Conservation (phyloP, 2,888 invertebrate species). For the Seira musarum region DNA sequence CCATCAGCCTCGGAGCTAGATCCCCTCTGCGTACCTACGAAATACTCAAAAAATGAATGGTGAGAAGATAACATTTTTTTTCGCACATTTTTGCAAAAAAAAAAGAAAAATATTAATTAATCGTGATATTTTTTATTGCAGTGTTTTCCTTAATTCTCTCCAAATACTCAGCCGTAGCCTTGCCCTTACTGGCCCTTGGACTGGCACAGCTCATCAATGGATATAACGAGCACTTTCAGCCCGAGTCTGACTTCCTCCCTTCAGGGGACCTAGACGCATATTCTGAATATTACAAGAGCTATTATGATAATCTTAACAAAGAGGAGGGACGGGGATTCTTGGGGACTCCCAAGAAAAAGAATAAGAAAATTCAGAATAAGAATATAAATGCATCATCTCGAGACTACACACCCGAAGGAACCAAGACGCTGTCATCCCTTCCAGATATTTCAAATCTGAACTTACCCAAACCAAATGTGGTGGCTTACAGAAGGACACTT, state of each 20-base stretch:
- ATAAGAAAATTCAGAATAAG: background rate
- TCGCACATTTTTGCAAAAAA: background rate
- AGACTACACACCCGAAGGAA: background rate
- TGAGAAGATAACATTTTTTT: background rate
- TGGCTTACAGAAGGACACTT: slow-evolving; percentile 48
- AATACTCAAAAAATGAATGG: slow-evolving; percentile 17
- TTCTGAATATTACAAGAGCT: background rate
- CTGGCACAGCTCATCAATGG: slow-evolving; percentile 28
- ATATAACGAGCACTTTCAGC: background rate
- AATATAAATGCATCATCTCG: background rate
- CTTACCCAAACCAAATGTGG: slow-evolving; percentile 7
- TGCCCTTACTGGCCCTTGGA: slow-evolving; percentile 17
- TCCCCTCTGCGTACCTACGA: background rate
- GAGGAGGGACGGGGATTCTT: background rate
- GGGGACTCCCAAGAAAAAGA: background rate
- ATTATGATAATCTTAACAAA: background rate
- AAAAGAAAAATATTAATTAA: background rate
- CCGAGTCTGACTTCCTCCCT: background rate
- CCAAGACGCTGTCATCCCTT: background rate
- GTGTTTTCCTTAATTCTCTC: background rate
- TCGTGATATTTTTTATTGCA: slow-evolving; percentile 7
- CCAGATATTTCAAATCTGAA: background rate
- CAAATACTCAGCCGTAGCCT: slow-evolving; percentile 15
- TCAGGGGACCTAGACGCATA: background rate
- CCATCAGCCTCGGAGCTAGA: background rate